Percentiles rank a stretch among this genome's conserved stretches.
These are phyloP conservation scores for Thamnaconus septentrionalis DNA, from an alignment of 2,113 vertebrate species.

Conservation along the genomic window DNA sequence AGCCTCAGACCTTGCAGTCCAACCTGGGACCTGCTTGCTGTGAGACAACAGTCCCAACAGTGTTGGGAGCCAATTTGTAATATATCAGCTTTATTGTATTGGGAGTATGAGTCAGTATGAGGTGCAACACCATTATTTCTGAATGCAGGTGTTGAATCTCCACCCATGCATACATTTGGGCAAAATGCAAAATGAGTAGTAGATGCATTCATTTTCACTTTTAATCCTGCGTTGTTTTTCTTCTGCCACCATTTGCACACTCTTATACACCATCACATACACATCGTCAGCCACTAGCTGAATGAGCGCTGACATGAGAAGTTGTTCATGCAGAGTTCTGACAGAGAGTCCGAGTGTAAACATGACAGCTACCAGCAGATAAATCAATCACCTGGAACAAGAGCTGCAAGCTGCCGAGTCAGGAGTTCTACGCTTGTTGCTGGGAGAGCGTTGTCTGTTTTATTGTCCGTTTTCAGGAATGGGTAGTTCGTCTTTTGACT, in stretches of 20 bases:
- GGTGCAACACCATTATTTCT: too few species aligned
- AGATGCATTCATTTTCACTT: background rate
- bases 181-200: too few species aligned
- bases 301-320: constrained; percentile 39
- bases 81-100: too few species aligned
- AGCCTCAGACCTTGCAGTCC: too few species aligned
- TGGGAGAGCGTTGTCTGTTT: constrained; percentile 22
- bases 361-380: constrained; percentile 39
- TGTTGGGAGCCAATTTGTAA: too few species aligned
- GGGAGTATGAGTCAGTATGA: too few species aligned
- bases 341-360: constrained; percentile 11
- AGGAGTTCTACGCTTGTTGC: constrained; percentile 31
- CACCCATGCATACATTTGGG: too few species aligned
- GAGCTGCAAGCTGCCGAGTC: constrained; percentile 36
- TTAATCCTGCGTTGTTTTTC: background rate
- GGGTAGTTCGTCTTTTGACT: too few species aligned
- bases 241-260: background rate
- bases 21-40: too few species aligned
- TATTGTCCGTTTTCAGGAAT: too few species aligned
- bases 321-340: constrained; percentile 25
- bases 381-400: constrained; percentile 51
- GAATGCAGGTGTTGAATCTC: too few species aligned
- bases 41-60: too few species aligned
- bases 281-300: constrained; percentile 32
- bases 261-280: constrained; percentile 15